phyloP scores from a whole-genome alignment of 2,113 vertebrate species.

The Atrichornis clamosus region DNA sequence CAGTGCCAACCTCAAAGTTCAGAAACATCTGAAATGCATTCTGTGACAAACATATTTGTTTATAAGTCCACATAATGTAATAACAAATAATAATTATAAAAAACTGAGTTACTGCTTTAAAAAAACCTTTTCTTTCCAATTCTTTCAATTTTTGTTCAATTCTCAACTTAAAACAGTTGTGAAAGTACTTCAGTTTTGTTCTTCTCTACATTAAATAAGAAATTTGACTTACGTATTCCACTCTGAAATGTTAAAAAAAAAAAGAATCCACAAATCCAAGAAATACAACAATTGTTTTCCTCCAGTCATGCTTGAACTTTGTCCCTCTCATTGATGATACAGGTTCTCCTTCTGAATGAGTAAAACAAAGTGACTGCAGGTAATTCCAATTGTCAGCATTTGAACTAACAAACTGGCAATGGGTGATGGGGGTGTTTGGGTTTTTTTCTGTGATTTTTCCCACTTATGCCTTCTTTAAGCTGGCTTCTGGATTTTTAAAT shows the following conservation, averaged over 20 bases:
- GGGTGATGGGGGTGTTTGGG: rapidly evolving
- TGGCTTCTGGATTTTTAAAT: not conserved
- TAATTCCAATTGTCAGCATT: not conserved
- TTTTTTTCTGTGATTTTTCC: not conserved
- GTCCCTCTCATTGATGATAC: not conserved
- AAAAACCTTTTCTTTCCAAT: not conserved
- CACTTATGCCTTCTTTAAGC: not conserved
- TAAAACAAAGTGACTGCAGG: not conserved
- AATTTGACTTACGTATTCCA: not conserved
- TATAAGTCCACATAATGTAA: not conserved
- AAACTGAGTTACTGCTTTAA: not conserved
- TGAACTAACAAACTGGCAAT: not conserved
- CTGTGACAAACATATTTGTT: not conserved
- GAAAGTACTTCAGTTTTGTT: not conserved
- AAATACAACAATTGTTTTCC: not conserved
- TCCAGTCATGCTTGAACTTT: not conserved
- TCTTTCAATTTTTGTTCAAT: not conserved
- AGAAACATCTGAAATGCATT: not conserved
- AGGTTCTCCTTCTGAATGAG: not conserved
- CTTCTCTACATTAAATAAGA: not conserved
- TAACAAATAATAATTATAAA: not conserved
- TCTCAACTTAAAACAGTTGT: not conserved
- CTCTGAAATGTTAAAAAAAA: not conserved
- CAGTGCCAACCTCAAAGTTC: not conserved
- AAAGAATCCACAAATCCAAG: not conserved